These are phyloP conservation scores for Drosophila albomicans DNA, from an alignment of 1,140 invertebrate genomes.

Conservation along the genomic window DNA sequence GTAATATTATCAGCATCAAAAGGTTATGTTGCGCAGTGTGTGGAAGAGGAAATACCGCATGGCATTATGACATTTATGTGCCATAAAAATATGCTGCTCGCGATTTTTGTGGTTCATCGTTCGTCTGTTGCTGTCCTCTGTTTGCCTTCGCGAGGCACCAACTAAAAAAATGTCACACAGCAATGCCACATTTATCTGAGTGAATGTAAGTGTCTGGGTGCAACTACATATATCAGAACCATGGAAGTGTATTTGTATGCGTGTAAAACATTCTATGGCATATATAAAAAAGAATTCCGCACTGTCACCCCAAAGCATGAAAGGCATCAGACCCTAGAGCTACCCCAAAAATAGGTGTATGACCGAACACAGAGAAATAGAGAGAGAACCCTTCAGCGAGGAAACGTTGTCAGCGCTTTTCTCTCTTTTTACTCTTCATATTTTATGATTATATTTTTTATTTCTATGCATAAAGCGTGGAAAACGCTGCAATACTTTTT, in stretches of 20 bases:
- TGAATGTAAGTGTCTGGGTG: background rate
- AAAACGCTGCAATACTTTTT: slow-evolving; percentile 29
- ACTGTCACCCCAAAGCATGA: slow-evolving; percentile 6
- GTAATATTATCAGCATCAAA: background rate
- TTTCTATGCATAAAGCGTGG: slow-evolving; percentile 57
- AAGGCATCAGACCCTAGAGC: slow-evolving; percentile 2
- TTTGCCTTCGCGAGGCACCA: slow-evolving; percentile 34
- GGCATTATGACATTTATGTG: slow-evolving; percentile 79
- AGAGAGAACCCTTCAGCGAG: slow-evolving; percentile 12
- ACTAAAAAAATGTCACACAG: slow-evolving; percentile 54
- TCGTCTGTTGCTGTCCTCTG: background rate
- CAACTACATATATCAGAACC: background rate
- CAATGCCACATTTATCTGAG: background rate
- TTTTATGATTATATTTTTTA: slow-evolving; percentile 46
- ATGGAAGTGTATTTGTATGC: slow-evolving; percentile 12
- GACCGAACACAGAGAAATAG: background rate
- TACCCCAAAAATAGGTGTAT: slow-evolving; percentile 20
- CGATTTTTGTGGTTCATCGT: slow-evolving; percentile 67
- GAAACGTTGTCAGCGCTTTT: slow-evolving; percentile 48
- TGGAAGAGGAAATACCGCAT: slow-evolving; percentile 56
- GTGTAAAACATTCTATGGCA: slow-evolving; percentile 29
- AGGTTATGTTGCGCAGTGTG: background rate
- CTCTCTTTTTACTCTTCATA: slow-evolving; percentile 14
- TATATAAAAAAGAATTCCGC: slow-evolving; percentile 49
- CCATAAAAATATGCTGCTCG: slow-evolving; percentile 78